Conservation (phyloP, 2,888 invertebrate species). For the Dione vanillae region DNA sequence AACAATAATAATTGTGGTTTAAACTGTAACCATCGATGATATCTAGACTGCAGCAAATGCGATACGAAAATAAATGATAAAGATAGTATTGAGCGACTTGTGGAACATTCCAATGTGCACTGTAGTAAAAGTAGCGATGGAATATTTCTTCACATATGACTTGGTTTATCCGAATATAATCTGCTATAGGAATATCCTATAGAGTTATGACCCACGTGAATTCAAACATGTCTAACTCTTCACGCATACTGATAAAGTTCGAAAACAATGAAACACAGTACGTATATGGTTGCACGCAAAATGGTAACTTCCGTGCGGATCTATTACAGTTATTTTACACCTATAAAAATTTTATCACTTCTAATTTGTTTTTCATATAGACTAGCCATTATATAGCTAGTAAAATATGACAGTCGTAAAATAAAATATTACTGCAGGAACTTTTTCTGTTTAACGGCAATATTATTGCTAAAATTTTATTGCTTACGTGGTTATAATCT, state of each 20-base stretch:
- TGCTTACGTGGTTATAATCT: not conserved
- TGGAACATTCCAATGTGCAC: not conserved
- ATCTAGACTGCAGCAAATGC: constrained; percentile 4
- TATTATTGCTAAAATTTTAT: not conserved
- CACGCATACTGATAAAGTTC: constrained; percentile 40
- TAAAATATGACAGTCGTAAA: constrained; percentile 16
- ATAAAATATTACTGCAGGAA: not conserved
- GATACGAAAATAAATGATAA: constrained; percentile 8
- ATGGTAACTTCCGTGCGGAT: constrained; percentile 38
- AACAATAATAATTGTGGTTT: constrained; percentile 10
- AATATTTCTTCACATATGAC: constrained; percentile 12
- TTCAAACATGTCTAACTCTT: constrained; percentile 27
- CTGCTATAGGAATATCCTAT: constrained; percentile 13
- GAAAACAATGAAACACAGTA: constrained; percentile 37
- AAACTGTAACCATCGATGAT: not conserved
- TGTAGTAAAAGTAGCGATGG: not conserved
- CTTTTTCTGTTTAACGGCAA: constrained; percentile 5
- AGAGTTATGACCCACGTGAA: constrained; percentile 12
- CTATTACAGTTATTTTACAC: constrained; percentile 31
- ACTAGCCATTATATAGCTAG: not conserved
- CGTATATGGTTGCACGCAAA: constrained; percentile 34
- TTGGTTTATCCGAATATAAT: constrained; percentile 13
- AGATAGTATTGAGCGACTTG: not conserved
- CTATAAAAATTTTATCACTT: constrained; percentile 10
- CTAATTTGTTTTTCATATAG: constrained; percentile 1